Base-by-base conservation (phyloP, 35 echinoderm and acorn worm species). In the Ophioderma brevispina region DNA sequence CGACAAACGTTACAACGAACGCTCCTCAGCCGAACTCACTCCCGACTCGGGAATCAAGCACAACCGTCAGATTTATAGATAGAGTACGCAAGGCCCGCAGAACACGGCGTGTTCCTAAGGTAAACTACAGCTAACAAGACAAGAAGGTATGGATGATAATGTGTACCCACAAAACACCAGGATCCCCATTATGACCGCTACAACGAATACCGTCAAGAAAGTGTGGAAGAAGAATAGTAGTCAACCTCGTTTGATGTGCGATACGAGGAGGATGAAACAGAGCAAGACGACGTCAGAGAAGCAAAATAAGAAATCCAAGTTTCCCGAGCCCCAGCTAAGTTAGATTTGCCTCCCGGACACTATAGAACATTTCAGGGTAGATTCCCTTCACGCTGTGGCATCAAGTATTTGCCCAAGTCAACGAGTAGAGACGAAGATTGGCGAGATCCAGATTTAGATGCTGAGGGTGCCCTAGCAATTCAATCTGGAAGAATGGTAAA, bases 21-120 rank as follows among this genome's bases (percentile, higher is more conserved):
- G 91, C 33, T 92, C 90, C 0, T 91, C 88, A 18, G 91, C 94
- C 1, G 97, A 99, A 86, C 97, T 99, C 17, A 99, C 97, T 21
- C 97, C 97, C 11, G 97, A 99, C 75, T 99, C 97, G 17, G 97
- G 97, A 2, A 93, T 99, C 36, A n/a, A 99, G 97, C 76, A 99
- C 97, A 0, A 91, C 94, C n/a, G 17, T 99, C 97, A 36, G 97
- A 99, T 33, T 91, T 84, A 70, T 70, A 13, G 97, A 99, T 40
- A 78, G 97, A 70, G 77, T 94, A 17, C 85, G 89, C 19, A 43
- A 6, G 86, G 79, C 13, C 55, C 85, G 19, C 82, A 88, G 15
- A 75, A 91, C 75, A 78, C 83, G 28, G 81, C 80, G 85, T 84
- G 85, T 21, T 76, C 46, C 21, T 75, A 89, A 33, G 87, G 85